phyloP scores from a whole-genome alignment of 2,797 vertebrate species.

The Smutsia gigantea region DNA sequence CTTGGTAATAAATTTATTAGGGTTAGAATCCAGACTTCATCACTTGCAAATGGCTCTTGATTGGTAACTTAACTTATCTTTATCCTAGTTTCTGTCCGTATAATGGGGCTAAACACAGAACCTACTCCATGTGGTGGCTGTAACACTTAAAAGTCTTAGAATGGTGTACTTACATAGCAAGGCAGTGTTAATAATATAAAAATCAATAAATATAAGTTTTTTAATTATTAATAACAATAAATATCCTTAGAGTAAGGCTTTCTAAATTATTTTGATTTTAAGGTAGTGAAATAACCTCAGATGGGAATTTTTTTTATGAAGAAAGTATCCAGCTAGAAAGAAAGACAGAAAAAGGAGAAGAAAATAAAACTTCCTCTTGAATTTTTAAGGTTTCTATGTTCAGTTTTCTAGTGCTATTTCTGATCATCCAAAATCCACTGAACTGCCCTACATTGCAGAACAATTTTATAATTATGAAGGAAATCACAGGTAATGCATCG shows the following conservation, averaged over 20 bases:
- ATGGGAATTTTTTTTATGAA: neutral
- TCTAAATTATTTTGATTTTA: slow-evolving; percentile 12
- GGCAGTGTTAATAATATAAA: too few relatives aligned
- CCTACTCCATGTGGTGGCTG: fast-evolving
- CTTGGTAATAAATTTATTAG: neutral
- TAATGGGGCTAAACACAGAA: neutral
- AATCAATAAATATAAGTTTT: neutral
- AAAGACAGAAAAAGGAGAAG: neutral
- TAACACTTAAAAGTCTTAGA: neutral
- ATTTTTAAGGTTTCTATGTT: neutral
- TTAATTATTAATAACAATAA: neutral
- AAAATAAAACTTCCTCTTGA: neutral
- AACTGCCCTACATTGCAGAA: neutral
- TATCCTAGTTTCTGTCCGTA: neutral
- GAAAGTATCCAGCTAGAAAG: neutral
- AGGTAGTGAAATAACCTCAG: neutral
- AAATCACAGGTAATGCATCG: slow-evolving; percentile 9
- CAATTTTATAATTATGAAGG: slow-evolving; percentile 39
- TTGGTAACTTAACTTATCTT: neutral
- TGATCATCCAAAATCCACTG: slow-evolving; percentile 29
- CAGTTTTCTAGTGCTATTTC: neutral
- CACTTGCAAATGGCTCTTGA: neutral
- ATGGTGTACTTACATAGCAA: neutral
- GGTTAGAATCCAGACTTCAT: neutral
- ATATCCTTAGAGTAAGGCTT: neutral